These are phyloP conservation scores for Cryptus armator DNA, from an alignment of 2,888 invertebrate genomes.

Conservation along the genomic window DNA sequence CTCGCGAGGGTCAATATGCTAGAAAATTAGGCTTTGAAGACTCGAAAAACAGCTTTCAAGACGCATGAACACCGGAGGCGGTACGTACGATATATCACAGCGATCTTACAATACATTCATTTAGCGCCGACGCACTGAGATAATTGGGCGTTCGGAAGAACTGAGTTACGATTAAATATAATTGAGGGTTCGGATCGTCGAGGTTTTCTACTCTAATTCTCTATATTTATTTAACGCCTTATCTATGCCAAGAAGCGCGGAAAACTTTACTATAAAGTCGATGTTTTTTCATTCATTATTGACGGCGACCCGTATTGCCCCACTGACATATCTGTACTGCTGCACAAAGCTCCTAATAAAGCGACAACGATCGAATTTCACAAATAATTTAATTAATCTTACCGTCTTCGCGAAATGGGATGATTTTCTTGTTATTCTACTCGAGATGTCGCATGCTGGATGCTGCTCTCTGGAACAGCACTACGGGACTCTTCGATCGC, in stretches of 20 bases:
- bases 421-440: slow-evolving; percentile 14
- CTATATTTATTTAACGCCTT: too few relatives aligned
- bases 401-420: slow-evolving; percentile 26
- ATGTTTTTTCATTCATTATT: not conserved
- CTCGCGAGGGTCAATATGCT: too few relatives aligned
- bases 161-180: too few relatives aligned
- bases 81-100: too few relatives aligned
- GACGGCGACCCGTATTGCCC: not conserved
- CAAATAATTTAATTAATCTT: slow-evolving; percentile 25
- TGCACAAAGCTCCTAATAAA: not conserved
- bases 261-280: not conserved
- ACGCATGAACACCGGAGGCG: too few relatives aligned
- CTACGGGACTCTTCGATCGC: slow-evolving; percentile 26
- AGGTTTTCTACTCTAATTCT: too few relatives aligned
- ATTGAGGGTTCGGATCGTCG: too few relatives aligned
- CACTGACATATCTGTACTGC: not conserved
- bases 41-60: too few relatives aligned
- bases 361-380: not conserved
- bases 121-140: too few relatives aligned
- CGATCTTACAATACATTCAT: too few relatives aligned
- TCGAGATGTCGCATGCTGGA: slow-evolving; percentile 30
- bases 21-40: too few relatives aligned
- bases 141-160: too few relatives aligned
- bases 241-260: not conserved
- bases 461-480: not conserved